Percentiles rank a stretch among this genome's conserved stretches.
These are phyloP conservation scores for Zaprionus davidi DNA, from an alignment of 1,140 invertebrate species.

Conservation along the genomic window DNA sequence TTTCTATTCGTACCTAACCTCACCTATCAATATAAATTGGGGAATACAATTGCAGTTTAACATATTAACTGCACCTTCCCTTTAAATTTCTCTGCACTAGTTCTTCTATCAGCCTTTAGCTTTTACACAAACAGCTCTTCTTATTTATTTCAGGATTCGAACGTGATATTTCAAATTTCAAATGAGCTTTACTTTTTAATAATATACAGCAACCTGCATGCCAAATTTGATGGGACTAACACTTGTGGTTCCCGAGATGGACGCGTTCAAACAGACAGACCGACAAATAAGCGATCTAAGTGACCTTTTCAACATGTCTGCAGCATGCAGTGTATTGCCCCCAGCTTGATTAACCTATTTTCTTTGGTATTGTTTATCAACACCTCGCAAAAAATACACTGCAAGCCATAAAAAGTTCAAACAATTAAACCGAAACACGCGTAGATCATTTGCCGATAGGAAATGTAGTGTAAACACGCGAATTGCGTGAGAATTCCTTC, in stretches of 20 bases:
- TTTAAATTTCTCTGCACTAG: no score
- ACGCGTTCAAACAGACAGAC: not conserved
- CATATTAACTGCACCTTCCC: no score
- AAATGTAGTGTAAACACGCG: not conserved
- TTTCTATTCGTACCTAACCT: no score
- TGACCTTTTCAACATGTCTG: no score
- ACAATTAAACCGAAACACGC: not conserved
- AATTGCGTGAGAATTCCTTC: not conserved
- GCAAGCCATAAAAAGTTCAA: not conserved
- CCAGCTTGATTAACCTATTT: no score
- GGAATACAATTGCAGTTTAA: no score
- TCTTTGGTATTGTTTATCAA: no score
- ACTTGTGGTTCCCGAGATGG: not conserved
- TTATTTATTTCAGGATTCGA: no score
- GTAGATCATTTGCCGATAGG: not conserved
- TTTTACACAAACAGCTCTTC: no score
- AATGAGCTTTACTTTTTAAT: not conserved
- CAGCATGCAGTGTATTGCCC: no score
- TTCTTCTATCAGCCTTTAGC: no score
- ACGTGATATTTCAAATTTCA: not conserved
- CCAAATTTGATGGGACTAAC: not conserved
- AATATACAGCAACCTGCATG: not conserved
- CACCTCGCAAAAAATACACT: not conserved
- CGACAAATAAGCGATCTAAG: not conserved
- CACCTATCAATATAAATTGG: no score